Evolutionary conservation across 2,113 vertebrate genomes (phyloP), one percentile per base, ranked within the genome.

Genomic region (Laterallus jamaicensis): DNA sequence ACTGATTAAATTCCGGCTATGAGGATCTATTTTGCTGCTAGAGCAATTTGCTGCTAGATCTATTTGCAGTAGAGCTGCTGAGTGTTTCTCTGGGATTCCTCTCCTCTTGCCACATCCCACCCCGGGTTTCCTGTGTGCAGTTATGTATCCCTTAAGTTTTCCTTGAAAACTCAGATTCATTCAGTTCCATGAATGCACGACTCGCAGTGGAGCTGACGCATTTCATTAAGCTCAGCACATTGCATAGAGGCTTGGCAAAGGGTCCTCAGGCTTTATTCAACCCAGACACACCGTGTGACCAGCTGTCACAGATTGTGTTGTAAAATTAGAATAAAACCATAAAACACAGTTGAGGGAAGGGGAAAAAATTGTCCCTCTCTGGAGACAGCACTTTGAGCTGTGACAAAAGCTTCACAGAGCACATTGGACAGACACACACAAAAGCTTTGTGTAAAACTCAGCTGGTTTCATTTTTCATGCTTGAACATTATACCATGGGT

Each of bases 321-420:
- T 95, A 96, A 97, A 97, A 96, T 93, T 86, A 96, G 93, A 84
- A 86, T 88, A 87, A 96, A 96, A 89, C 81, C 70, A 95, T 94
- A 95, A 93, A 94, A 82, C 59, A 55, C 66, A 73, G 44, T 67
- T 52, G 74, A 92, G 44, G 86, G 74, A 83, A 78, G 29, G 29
- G 32, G 18, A 67, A 50, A 95, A 84, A 75, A 22, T 32, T 73
- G 40, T 56, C 49, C 40, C 20, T 95, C 82, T 95, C 69, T 25
- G 20, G 80, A 47, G 64, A 90, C 47, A 78, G 78, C 67, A 39
- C 58, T 87, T 89, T 42, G 62, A 91, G 86, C 74, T 91, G 86
- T 76, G 83, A 93, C 91, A 93, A 77, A 96, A 73, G 90, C 54
- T 54, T 81, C 74, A 73, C 86, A 66, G 78, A 92, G 82, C 20